A percentile compares a stretch with the other conserved stretches of the same genome.
Conservation (phyloP, 2,797 vertebrate species). For the Chaunax sp. region DNA sequence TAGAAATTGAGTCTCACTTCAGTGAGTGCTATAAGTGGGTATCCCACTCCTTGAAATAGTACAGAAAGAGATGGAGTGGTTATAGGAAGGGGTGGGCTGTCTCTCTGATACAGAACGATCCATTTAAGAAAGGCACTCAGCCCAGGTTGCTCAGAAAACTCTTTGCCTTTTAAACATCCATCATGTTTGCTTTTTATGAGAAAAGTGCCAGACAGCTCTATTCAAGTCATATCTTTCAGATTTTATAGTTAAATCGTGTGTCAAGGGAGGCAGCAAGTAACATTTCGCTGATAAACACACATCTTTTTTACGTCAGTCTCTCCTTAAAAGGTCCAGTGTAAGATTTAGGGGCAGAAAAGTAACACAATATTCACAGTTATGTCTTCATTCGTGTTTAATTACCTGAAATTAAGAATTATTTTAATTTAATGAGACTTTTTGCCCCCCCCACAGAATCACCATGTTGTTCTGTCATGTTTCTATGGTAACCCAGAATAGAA, state of each 20-base stretch:
- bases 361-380: too few relatives aligned
- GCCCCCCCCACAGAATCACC: too few relatives aligned
- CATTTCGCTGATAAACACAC: not conserved
- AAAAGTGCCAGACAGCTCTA: not conserved
- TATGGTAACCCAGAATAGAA: too few relatives aligned
- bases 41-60: slow-evolving; percentile 16
- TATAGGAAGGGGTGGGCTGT: slow-evolving; percentile 6
- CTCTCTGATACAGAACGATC: not conserved
- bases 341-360: too few relatives aligned
- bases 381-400: too few relatives aligned
- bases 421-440: too few relatives aligned
- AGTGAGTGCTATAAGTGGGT: slow-evolving; percentile 17
- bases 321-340: too few relatives aligned
- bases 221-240: not conserved
- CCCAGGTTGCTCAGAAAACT: not conserved
- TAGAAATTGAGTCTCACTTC: slow-evolving; percentile 10
- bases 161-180: not conserved
- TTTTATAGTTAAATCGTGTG: not conserved
- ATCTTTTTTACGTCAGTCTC: not conserved
- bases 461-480: too few relatives aligned
- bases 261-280: too few relatives aligned
- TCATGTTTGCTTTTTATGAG: slow-evolving; percentile 4
- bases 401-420: too few relatives aligned
- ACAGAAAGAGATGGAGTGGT: not conserved
- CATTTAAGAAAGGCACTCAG: not conserved